Evolutionary conservation across 2,113 vertebrate species (phyloP).

Genomic region (Menidia beryllina): DNA sequence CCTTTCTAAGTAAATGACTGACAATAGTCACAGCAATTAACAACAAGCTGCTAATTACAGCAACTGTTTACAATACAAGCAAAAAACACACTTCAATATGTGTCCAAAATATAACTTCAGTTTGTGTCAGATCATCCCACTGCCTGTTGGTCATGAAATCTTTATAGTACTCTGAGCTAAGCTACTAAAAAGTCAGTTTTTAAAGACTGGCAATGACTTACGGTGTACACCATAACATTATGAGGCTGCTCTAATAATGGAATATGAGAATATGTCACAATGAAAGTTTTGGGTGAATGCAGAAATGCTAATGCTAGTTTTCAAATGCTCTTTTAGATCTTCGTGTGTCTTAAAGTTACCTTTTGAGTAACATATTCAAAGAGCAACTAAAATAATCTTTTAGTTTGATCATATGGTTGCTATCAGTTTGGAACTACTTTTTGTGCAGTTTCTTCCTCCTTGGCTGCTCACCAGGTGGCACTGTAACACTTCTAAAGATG

Average conservation of each 20-base stretch:
- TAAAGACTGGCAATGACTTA: background rate
- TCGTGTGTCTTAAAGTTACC: too few relatives aligned
- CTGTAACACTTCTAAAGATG: conserved; percentile 38
- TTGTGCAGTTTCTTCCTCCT: background rate
- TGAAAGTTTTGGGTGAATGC: too few relatives aligned
- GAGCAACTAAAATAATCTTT: too few relatives aligned
- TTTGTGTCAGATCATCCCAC: background rate
- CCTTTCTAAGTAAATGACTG: background rate
- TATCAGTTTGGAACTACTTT: background rate
- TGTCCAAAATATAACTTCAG: too few relatives aligned
- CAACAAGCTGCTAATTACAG: background rate
- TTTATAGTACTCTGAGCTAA: too few relatives aligned
- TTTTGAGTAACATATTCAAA: too few relatives aligned
- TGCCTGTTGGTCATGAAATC: background rate
- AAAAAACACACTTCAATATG: background rate
- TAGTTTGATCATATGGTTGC: background rate
- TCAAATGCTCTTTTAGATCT: too few relatives aligned
- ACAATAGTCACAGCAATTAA: background rate
- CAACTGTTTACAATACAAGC: background rate
- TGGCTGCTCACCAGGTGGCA: conserved; percentile 66
- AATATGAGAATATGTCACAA: background rate
- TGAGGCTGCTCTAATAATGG: background rate
- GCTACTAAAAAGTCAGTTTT: background rate
- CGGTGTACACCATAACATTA: background rate
- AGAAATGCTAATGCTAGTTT: too few relatives aligned